These are phyloP conservation scores for Triplophysa dalaica DNA, from an alignment of 2,113 vertebrate genomes.

Conservation along the genomic window DNA sequence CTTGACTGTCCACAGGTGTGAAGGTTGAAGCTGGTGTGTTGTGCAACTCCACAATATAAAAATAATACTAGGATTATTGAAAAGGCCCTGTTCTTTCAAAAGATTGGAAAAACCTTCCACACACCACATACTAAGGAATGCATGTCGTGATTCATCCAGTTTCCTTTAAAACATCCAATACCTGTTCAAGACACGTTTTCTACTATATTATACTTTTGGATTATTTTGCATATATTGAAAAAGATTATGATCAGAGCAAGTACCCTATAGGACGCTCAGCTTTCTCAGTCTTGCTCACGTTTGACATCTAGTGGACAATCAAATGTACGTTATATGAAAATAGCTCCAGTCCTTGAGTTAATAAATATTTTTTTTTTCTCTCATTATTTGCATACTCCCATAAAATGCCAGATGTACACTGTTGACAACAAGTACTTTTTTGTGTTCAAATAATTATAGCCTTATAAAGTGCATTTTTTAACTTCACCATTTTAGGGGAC, in stretches of 20 bases:
- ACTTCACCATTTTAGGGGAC: too few species aligned
- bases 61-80: too few species aligned
- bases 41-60: too few species aligned
- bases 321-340: constrained; percentile 19
- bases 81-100: neutral
- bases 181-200: neutral
- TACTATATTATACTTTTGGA: neutral
- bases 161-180: neutral
- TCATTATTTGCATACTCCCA: too few species aligned
- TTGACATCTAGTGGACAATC: constrained; percentile 57
- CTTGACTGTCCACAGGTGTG: too few species aligned
- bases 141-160: neutral
- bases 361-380: too few species aligned
- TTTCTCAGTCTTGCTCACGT: constrained; percentile 43
- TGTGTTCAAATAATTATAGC: too few species aligned
- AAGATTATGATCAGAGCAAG: neutral
- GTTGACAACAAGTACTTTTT: too few species aligned
- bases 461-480: too few species aligned
- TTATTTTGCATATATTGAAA: neutral
- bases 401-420: too few species aligned
- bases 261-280: neutral
- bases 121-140: neutral
- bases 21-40: too few species aligned
- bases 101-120: neutral
- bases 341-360: neutral